Percentiles rank a stretch among this genome's conserved stretches.
Evolutionary conservation across 2,113 vertebrate genomes (phyloP).

Genomic region (Bettongia penicillata): DNA sequence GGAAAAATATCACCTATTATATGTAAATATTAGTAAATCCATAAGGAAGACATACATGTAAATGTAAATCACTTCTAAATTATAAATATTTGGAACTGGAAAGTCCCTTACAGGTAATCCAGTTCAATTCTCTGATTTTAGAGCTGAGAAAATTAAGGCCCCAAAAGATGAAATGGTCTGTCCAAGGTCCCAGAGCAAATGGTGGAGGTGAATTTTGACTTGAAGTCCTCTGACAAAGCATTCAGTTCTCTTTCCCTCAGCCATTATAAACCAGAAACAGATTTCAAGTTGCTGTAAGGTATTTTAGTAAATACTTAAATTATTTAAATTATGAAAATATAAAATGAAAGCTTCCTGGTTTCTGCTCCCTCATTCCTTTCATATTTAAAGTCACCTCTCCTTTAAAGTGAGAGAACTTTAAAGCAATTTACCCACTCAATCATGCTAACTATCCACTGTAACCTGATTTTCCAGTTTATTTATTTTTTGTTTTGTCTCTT

Average conservation of each 20-base stretch:
- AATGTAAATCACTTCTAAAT: background rate
- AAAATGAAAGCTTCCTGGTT: slow-evolving; percentile 35
- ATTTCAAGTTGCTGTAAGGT: slow-evolving; percentile 25
- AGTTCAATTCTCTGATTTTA: background rate
- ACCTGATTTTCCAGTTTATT: background rate
- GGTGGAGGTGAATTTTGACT: background rate
- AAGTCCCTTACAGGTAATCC: background rate
- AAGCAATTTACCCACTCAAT: background rate
- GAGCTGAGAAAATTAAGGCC: background rate
- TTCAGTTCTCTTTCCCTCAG: background rate
- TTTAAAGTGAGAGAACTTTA: slow-evolving; percentile 29
- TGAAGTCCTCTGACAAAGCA: background rate
- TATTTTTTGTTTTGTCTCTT: background rate
- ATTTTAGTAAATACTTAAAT: slow-evolving; percentile 24
- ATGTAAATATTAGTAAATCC: background rate
- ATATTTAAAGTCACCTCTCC: slow-evolving; percentile 37
- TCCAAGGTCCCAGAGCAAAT: background rate
- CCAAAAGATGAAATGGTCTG: background rate
- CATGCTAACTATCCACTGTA: background rate
- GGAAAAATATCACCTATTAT: slow-evolving; percentile 15
- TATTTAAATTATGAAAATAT: slow-evolving; percentile 46
- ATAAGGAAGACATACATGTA: background rate
- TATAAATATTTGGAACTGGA: background rate
- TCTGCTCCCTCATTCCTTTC: slow-evolving; percentile 48
- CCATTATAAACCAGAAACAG: slow-evolving; percentile 16